These are phyloP conservation scores for Mola mola DNA, from an alignment of 2,113 vertebrate species.

Conservation along the genomic window DNA sequence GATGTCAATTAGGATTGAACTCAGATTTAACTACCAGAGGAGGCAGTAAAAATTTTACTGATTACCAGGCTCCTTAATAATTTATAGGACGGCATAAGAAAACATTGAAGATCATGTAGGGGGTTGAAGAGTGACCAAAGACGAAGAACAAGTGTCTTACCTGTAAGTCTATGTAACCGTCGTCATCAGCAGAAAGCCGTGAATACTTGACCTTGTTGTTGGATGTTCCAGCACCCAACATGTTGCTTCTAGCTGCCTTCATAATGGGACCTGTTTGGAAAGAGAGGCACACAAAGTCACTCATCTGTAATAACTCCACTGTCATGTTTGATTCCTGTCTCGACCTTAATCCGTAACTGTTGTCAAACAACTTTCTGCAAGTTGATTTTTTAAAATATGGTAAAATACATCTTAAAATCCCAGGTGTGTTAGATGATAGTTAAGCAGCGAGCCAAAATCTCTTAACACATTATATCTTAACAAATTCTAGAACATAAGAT, in stretches of 20 bases:
- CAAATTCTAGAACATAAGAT: too few species aligned
- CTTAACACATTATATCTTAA: too few species aligned
- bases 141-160: slow-evolving; percentile 66
- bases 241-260: slow-evolving; percentile 85
- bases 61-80: slow-evolving; percentile 1
- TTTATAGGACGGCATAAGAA: background rate
- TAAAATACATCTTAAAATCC: too few species aligned
- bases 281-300: background rate
- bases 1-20: slow-evolving; percentile 9
- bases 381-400: too few species aligned
- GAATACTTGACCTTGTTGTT: slow-evolving; percentile 96
- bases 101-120: background rate
- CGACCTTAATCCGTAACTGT: too few species aligned
- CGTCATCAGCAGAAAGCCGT: slow-evolving; percentile 88
- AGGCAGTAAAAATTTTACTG: background rate
- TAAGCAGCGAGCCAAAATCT: too few species aligned
- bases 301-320: background rate
- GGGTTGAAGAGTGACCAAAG: background rate
- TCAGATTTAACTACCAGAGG: slow-evolving; percentile 11
- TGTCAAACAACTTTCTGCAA: too few species aligned
- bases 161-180: slow-evolving; percentile 97
- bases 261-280: slow-evolving; percentile 58
- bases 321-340: background rate
- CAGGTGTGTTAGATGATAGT: too few species aligned
- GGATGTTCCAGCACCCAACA: slow-evolving; percentile 82